A percentile compares a stretch with the other conserved stretches of the same genome.
Evolutionary conservation across 2,113 vertebrate genomes (phyloP).

Genomic region (Macaca fascicularis): T2T-MFA8v1.1 NC_088381.1:17626501-17627000

Average conservation of each 20-base stretch:
- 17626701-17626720: background rate
- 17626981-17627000: no score
- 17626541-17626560: background rate
- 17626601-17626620: background rate
- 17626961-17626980: no score
- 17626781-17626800: background rate
- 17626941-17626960: no score
- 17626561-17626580: background rate
- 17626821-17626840: background rate
- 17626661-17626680: slow-evolving; percentile 42
- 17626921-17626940: no score
- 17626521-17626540: background rate
- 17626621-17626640: background rate
- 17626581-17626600: background rate
- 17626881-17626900: no score
- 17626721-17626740: background rate
- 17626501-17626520: background rate
- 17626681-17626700: background rate
- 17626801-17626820: background rate
- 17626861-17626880: no score
- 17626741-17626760: background rate
- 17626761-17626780: background rate
- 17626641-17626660: background rate
- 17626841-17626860: background rate
- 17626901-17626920: no score